These are phyloP conservation scores for Pterois miles DNA, from an alignment of 2,797 vertebrate genomes.

Conservation along the genomic window DNA sequence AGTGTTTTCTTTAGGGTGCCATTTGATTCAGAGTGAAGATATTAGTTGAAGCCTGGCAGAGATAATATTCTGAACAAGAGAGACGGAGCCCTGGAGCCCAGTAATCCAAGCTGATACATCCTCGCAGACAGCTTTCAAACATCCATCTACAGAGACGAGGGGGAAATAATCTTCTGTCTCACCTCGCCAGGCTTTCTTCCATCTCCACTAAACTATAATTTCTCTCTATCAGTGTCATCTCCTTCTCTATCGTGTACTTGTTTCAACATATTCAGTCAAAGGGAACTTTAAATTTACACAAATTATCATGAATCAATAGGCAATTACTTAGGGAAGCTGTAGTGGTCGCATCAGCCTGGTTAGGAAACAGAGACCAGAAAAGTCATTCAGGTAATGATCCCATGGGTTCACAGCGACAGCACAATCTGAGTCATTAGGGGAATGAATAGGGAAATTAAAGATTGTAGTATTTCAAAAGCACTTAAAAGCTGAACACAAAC, in stretches of 20 bases:
- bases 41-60: slow-evolving; percentile 50
- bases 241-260: slow-evolving; percentile 1
- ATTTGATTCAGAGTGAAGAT: slow-evolving; percentile 49
- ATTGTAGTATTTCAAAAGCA: slow-evolving; percentile 1
- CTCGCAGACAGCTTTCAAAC: slow-evolving; percentile 38
- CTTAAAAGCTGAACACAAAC: neutral
- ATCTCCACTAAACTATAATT: slow-evolving; percentile 17
- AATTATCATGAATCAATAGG: slow-evolving; percentile 56
- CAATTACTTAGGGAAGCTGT: slow-evolving; percentile 56
- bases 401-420: slow-evolving; percentile 14
- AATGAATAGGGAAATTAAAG: slow-evolving; percentile 15
- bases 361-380: slow-evolving; percentile 24
- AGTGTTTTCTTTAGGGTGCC: slow-evolving; percentile 14
- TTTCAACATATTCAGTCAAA: slow-evolving; percentile 4
- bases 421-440: slow-evolving; percentile 32
- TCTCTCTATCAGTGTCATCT: neutral
- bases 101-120: slow-evolving; percentile 57
- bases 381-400: slow-evolving; percentile 46
- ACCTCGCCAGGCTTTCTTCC: slow-evolving; percentile 11
- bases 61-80: slow-evolving; percentile 56
- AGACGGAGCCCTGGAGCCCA: slow-evolving; percentile 19
- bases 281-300: slow-evolving; percentile 1
- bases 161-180: slow-evolving; percentile 39
- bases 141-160: slow-evolving; percentile 34
- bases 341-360: slow-evolving; percentile 1